Evolutionary conservation across 2,888 invertebrate species (phyloP).

Genomic region (Entomobrya proxima): DNA sequence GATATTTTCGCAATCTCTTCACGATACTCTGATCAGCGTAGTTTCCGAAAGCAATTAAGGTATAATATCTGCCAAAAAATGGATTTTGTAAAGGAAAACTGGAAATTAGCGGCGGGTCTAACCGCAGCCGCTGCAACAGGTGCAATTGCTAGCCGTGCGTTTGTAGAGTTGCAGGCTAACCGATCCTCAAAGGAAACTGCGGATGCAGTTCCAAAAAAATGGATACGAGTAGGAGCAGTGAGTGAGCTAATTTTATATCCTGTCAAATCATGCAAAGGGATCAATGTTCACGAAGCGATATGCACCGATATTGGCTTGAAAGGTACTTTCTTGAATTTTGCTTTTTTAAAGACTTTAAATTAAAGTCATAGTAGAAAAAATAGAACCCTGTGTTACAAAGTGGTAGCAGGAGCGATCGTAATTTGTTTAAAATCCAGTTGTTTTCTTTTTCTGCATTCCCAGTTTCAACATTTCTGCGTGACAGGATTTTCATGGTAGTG

Average conservation of each 20-base stretch:
- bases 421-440: too few relatives aligned
- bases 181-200: not conserved
- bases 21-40: too few relatives aligned
- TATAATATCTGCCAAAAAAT: not conserved
- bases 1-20: too few relatives aligned
- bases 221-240: slow-evolving; percentile 73
- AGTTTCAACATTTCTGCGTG: slow-evolving; percentile 68
- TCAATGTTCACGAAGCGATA: slow-evolving; percentile 67
- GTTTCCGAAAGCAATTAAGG: not conserved
- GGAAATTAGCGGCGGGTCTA: slow-evolving; percentile 63
- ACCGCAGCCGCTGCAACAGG: slow-evolving; percentile 67
- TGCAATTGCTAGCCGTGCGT: slow-evolving; percentile 51
- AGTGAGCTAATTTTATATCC: slow-evolving; percentile 73
- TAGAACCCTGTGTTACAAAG: too few relatives aligned
- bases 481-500: slow-evolving; percentile 74
- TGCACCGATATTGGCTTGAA: slow-evolving; percentile 70
- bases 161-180: slow-evolving; percentile 4
- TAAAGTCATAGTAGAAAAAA: too few relatives aligned
- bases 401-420: too few relatives aligned
- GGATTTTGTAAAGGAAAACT: slow-evolving; percentile 57
- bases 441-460: not conserved
- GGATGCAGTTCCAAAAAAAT: slow-evolving; percentile 67
- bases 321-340: slow-evolving; percentile 51
- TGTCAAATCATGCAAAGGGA: slow-evolving; percentile 72
- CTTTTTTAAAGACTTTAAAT: not conserved